These are phyloP conservation scores for Hymenopus coronatus DNA, from an alignment of 2,888 invertebrate species.

Conservation along the genomic window DNA sequence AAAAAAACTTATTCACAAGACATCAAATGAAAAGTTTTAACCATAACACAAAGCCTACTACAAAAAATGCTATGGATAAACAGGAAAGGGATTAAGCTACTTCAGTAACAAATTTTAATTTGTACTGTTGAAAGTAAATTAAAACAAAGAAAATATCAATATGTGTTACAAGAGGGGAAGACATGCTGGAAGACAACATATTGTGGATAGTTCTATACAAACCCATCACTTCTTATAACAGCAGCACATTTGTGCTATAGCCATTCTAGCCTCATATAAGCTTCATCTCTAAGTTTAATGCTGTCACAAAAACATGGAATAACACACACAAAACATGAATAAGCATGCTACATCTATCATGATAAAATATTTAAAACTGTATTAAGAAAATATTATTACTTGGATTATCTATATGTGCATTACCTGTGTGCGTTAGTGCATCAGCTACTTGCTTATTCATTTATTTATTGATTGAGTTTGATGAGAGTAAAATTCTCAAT, in stretches of 20 bases:
- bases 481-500: neutral
- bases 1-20: neutral
- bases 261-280: neutral
- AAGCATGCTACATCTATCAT: neutral
- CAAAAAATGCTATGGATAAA: neutral
- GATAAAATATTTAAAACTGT: neutral
- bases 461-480: neutral
- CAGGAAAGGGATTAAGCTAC: neutral
- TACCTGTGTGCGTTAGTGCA: neutral
- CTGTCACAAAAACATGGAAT: neutral
- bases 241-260: neutral
- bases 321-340: neutral
- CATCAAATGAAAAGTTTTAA: neutral
- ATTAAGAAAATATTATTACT: neutral
- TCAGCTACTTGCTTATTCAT: neutral
- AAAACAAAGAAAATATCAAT: neutral
- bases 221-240: neutral
- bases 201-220: neutral
- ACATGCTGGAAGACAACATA: slow-evolving; percentile 11
- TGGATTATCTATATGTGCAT: neutral
- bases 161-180: neutral
- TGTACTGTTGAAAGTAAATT: neutral
- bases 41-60: neutral
- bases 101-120: neutral
- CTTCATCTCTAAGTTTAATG: neutral